Percentiles rank a stretch among this genome's conserved stretches.
Conservation (phyloP, 2,888 invertebrate species). For the Andrena marginata region DNA sequence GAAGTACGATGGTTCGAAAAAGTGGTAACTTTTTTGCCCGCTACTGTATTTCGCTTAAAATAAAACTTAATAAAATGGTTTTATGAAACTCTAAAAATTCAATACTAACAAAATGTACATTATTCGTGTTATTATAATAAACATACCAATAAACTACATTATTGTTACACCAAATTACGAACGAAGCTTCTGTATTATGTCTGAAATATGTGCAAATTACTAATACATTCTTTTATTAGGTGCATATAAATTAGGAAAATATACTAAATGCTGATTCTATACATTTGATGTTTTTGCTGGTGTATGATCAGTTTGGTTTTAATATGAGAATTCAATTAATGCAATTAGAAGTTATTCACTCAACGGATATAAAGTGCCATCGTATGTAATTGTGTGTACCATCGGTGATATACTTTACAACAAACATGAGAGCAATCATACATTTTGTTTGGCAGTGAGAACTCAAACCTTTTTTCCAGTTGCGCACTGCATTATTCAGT, state of each 20-base stretch:
- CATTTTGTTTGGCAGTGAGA: conserved; percentile 69
- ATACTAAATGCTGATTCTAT: neutral
- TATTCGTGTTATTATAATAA: neutral
- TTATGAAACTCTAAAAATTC: neutral
- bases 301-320: neutral
- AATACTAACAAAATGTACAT: neutral
- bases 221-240: neutral
- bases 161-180: neutral
- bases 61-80: too few species aligned
- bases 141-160: neutral
- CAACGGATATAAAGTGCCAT: conserved; percentile 2
- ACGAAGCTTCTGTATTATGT: too few species aligned
- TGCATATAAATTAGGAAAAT: neutral
- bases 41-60: too few species aligned
- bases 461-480: conserved; percentile 84
- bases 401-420: conserved; percentile 60
- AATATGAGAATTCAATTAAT: neutral
- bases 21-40: too few species aligned
- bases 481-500: conserved; percentile 82
- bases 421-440: conserved; percentile 55
- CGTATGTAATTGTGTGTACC: conserved; percentile 39
- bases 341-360: neutral
- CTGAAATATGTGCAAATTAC: neutral
- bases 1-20: too few species aligned
- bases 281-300: too few species aligned